phyloP scores from a whole-genome alignment of 1,140 invertebrate species.

The Ostrea denselamellosa region DNA sequence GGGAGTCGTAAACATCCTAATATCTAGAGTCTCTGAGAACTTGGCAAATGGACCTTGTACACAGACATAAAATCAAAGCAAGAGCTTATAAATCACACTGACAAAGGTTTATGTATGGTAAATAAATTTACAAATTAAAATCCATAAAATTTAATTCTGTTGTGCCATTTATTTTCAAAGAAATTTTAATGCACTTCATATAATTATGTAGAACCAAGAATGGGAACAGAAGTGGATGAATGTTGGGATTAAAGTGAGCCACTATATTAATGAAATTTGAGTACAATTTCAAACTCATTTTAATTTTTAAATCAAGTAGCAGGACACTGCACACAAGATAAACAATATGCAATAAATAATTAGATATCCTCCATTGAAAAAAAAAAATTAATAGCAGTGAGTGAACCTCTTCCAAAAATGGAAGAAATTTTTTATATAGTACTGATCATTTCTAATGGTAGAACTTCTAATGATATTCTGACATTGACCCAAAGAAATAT shows the following conservation, averaged over 20 bases:
- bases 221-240: neutral
- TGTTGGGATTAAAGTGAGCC: neutral
- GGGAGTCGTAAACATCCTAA: neutral
- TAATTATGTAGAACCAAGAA: neutral
- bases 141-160: neutral
- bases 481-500: neutral
- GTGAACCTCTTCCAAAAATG: no score
- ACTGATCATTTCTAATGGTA: neutral
- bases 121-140: constrained; percentile 27
- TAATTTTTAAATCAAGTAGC: no score
- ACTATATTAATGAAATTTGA: neutral
- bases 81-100: constrained; percentile 21
- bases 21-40: constrained; percentile 1
- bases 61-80: constrained; percentile 33
- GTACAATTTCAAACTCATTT: neutral
- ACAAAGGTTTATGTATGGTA: constrained; percentile 29
- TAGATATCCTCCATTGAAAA: no score
- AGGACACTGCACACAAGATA: no score
- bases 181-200: neutral
- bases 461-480: neutral
- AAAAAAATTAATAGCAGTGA: no score
- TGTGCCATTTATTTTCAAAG: constrained; percentile 6
- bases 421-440: no score
- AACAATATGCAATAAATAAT: no score
- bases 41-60: neutral